These are phyloP conservation scores for Eilema griseolum DNA, from an alignment of 2,888 invertebrate species.

Conservation along the genomic window DNA sequence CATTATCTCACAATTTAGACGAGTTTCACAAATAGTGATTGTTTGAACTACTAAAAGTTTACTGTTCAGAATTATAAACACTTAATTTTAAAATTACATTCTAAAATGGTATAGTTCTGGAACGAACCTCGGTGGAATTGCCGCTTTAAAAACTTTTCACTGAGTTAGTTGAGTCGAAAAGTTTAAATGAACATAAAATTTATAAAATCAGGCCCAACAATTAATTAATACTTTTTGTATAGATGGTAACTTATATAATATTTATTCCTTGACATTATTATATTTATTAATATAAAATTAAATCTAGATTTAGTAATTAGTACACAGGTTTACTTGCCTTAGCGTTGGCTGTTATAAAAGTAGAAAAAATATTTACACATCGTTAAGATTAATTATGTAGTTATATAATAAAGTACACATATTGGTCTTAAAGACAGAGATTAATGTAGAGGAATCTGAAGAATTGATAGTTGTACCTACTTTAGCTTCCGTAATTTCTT, in stretches of 20 bases:
- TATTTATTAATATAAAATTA: conserved; percentile 29
- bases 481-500: conserved; percentile 10
- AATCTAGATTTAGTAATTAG: conserved; percentile 39
- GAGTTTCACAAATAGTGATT: background rate
- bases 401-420: conserved; percentile 29
- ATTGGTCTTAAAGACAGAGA: conserved; percentile 19
- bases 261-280: conserved; percentile 1
- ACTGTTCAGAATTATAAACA: background rate
- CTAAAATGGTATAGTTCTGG: background rate
- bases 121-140: background rate
- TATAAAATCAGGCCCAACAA: background rate
- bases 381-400: conserved; percentile 35
- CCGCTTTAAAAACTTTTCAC: too few relatives aligned
- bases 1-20: background rate
- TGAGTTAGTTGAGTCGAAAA: too few relatives aligned
- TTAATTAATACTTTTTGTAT: background rate
- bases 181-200: background rate
- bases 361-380: conserved; percentile 56
- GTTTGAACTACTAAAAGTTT: too few relatives aligned
- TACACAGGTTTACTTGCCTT: conserved; percentile 82
- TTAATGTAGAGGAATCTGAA: background rate
- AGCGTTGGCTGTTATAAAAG: conserved; percentile 72
- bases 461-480: background rate
- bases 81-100: background rate
- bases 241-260: conserved; percentile 11